phyloP scores from a whole-genome alignment of 2,113 vertebrate genomes.

The Cyprinus carpio region DNA sequence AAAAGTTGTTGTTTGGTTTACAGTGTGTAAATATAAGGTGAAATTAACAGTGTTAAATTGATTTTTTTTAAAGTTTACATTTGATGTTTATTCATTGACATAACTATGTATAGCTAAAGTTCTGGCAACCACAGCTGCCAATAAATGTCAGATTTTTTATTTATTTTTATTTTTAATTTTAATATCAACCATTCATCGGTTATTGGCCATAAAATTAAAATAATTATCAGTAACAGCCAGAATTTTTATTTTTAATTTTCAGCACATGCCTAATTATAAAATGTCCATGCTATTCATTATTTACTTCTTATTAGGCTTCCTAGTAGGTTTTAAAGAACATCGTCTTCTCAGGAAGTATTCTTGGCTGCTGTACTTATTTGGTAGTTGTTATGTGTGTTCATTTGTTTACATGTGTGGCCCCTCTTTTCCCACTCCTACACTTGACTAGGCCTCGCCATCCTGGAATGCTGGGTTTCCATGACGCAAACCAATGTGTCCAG shows the following conservation, averaged over 20 bases:
- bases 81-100: too few relatives aligned
- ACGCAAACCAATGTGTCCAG: constrained; percentile 71
- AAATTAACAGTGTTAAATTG: too few relatives aligned
- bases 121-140: too few relatives aligned
- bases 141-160: too few relatives aligned
- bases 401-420: constrained; percentile 53
- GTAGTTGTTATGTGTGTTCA: constrained; percentile 1
- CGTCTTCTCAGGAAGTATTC: background rate
- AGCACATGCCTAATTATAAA: background rate
- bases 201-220: background rate
- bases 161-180: background rate
- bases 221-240: background rate
- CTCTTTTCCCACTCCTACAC: constrained; percentile 63
- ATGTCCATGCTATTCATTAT: background rate
- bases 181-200: background rate
- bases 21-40: too few relatives aligned
- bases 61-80: too few relatives aligned
- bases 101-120: too few relatives aligned
- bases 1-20: too few relatives aligned
- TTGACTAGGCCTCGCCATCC: constrained; percentile 52
- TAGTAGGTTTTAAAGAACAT: background rate
- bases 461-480: constrained; percentile 80
- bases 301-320: background rate
- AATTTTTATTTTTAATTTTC: background rate
- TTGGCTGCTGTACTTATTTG: constrained; percentile 27